Conservation (phyloP, 2,113 vertebrate genomes). For the Lipophrys pholis region DNA sequence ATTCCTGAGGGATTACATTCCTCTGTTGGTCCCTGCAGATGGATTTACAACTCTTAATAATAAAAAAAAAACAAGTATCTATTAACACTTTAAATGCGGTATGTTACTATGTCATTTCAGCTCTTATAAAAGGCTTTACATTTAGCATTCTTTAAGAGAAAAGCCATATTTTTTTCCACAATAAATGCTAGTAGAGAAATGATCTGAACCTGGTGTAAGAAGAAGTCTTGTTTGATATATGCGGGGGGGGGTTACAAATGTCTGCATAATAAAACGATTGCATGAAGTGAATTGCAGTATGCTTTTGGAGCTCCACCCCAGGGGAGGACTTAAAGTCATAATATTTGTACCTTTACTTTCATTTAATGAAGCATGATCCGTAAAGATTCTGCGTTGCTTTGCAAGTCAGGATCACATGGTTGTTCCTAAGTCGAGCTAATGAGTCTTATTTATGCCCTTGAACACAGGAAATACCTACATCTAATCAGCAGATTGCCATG, state of each 20-base stretch:
- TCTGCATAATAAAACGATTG: not conserved
- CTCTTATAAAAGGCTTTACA: constrained; percentile 17
- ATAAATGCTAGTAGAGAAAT: not conserved
- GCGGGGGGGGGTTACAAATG: too few relatives aligned
- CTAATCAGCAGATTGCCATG: constrained; percentile 30
- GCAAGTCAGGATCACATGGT: not conserved
- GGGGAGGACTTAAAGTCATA: not conserved
- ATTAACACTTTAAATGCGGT: constrained; percentile 22
- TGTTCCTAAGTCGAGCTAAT: constrained; percentile 4
- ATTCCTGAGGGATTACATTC: constrained; percentile 46
- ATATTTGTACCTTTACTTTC: not conserved
- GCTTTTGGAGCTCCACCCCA: not conserved
- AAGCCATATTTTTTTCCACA: not conserved
- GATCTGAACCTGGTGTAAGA: too few relatives aligned
- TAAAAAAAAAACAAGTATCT: constrained; percentile 23
- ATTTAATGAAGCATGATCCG: not conserved
- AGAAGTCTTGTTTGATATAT: too few relatives aligned
- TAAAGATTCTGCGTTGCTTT: not conserved
- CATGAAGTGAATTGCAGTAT: not conserved
- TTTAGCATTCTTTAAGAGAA: constrained; percentile 7
- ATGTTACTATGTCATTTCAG: constrained; percentile 13
- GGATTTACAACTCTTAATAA: constrained; percentile 27
- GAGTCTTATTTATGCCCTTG: constrained; percentile 4
- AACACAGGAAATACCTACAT: constrained; percentile 22
- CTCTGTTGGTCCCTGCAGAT: constrained; percentile 47